phyloP scores from a whole-genome alignment of 2,113 vertebrate genomes.

The Buteo buteo region DNA sequence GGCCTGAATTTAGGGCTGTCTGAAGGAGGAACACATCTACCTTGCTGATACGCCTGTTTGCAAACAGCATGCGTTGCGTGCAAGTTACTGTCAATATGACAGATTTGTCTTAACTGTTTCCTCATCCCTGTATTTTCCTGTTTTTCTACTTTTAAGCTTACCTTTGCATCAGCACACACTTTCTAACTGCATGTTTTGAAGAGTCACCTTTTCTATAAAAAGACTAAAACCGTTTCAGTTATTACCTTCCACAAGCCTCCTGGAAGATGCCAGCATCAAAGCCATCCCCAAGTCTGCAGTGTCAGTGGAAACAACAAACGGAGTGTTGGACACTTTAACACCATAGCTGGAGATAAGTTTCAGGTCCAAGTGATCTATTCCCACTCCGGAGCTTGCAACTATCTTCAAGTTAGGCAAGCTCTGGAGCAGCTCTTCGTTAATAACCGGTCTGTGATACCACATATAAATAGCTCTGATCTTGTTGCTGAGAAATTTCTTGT shows the following conservation, averaged over 20 bases:
- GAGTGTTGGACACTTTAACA: constrained; percentile 78
- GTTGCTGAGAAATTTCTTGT: constrained; percentile 46
- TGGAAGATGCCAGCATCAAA: constrained; percentile 78
- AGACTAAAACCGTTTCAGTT: background rate
- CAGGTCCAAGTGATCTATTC: constrained; percentile 80
- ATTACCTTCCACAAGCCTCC: constrained; percentile 77
- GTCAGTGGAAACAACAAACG: constrained; percentile 66
- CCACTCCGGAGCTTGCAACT: constrained; percentile 73
- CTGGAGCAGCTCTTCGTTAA: constrained; percentile 63
- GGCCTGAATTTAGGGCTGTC: background rate
- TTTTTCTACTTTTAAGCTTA: background rate
- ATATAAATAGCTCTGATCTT: constrained; percentile 74
- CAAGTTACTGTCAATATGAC: background rate
- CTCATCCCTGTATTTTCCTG: background rate
- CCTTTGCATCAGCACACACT: background rate
- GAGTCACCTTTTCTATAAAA: background rate
- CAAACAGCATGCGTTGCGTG: background rate
- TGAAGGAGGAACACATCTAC: background rate
- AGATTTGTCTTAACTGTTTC: background rate
- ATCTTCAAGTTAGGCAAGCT: constrained; percentile 75
- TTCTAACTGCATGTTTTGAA: background rate
- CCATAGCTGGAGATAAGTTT: constrained; percentile 69
- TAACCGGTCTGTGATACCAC: constrained; percentile 51
- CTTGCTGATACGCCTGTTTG: background rate
- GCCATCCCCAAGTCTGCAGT: constrained; percentile 81